Base-by-base conservation (phyloP, 2,797 vertebrate genomes). In the Enteromius mattozi region DNA sequence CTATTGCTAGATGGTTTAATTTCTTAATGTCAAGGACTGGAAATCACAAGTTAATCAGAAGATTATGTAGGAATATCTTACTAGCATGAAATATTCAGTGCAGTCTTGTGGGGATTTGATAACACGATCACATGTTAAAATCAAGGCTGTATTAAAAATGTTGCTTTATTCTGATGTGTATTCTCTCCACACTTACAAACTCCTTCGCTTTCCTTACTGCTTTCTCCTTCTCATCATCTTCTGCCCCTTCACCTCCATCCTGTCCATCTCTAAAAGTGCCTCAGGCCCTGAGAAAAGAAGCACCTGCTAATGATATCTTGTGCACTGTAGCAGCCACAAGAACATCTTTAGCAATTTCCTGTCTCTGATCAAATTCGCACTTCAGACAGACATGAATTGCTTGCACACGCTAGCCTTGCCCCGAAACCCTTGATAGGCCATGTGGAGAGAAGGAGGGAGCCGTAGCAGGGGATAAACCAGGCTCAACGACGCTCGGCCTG, bases 301-400 rank as follows among this genome's bases (percentile, higher is more conserved):
- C 87, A 88, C 89, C 91, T 91, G 90, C 90, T 91, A 92, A 91
- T 92, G 91, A 90, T 89, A 89, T 79, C 24, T 78, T 5, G 17
- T 24, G 1, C n/a, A 14, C 37, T 78, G 35, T 42, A 45, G 17
- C 1, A 16, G 30, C 24, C 27, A 47, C 21, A 33, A 35, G 13
- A 84, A 61, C 63, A 85, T 69, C 4, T 84, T 84, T 70, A 76
- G 81, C 59, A 42, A 68, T 78, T 83, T 69, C 66, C 27, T n/a
- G 27, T 19, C 75, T 78, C 75, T 78, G 82, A 78, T 84, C 65
- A 78, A 68, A 84, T 69, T 69, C 19, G 0, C 49, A 40, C n/a
- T 35, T 84, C 27, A 84, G 70, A 84, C 37, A 70, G 6, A 47
- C 24, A 21, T 54, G 61, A 51, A 76, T 27, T 77, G 47, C 30